Evolutionary conservation across 2,888 invertebrate species (phyloP).

Genomic region (Amphipoea lucens): DNA sequence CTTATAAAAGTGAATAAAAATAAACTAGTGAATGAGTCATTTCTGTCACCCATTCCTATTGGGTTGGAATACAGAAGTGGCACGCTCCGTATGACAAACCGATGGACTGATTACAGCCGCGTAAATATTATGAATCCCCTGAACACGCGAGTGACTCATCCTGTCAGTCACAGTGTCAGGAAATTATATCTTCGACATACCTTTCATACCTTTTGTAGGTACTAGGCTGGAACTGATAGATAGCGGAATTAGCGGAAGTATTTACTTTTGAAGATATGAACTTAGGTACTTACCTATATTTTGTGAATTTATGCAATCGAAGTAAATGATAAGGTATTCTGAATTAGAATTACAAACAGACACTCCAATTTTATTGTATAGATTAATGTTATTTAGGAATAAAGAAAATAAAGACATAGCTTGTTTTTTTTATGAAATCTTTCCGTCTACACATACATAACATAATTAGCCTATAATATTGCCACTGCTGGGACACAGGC

Average conservation of each 20-base stretch:
- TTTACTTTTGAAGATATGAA: constrained; percentile 16
- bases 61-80: constrained; percentile 35
- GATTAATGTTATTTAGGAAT: background rate
- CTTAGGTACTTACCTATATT: background rate
- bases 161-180: constrained; percentile 30
- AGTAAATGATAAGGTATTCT: background rate
- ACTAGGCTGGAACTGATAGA: constrained; percentile 17
- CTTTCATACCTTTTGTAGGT: background rate
- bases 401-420: background rate
- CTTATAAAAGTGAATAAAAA: constrained; percentile 32
- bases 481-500: too few relatives aligned
- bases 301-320: constrained; percentile 15
- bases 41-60: constrained; percentile 25
- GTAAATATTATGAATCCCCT: constrained; percentile 50
- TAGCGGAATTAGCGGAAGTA: constrained; percentile 17
- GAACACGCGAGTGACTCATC: constrained; percentile 56
- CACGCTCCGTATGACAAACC: constrained; percentile 59
- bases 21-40: constrained; percentile 43
- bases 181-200: constrained; percentile 19
- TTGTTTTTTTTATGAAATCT: background rate
- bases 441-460: too few relatives aligned
- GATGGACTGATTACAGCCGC: constrained; percentile 53
- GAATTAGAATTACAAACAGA: too few relatives aligned
- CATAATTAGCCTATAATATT: too few relatives aligned
- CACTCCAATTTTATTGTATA: too few relatives aligned